phyloP scores from a whole-genome alignment of 2,113 vertebrate genomes.

The Nanorana parkeri region DNA sequence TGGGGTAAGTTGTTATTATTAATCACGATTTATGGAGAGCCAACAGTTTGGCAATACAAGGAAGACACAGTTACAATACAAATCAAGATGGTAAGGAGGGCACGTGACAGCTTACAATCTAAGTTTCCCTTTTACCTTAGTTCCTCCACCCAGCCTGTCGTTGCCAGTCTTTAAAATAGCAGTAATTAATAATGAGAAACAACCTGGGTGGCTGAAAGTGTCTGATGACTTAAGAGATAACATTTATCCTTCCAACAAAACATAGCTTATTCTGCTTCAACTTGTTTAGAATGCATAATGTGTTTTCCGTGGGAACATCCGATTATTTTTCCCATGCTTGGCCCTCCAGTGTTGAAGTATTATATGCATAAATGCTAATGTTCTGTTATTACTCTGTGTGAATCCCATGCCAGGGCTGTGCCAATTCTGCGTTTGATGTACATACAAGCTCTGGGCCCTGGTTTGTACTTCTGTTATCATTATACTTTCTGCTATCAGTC shows the following conservation, averaged over 20 bases:
- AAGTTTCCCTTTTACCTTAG: constrained; percentile 57
- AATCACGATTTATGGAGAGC: too few relatives aligned
- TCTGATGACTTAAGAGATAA: background rate
- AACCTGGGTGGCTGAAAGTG: background rate
- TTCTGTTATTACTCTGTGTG: background rate
- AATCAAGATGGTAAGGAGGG: too few relatives aligned
- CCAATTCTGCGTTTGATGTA: background rate
- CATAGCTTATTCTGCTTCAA: too few relatives aligned
- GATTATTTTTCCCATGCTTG: background rate
- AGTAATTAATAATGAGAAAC: background rate
- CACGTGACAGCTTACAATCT: too few relatives aligned
- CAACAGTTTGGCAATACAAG: too few relatives aligned
- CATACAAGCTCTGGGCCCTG: background rate
- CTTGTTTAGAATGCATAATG: background rate
- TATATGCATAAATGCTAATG: background rate
- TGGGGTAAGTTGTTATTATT: too few relatives aligned
- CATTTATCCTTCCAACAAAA: background rate
- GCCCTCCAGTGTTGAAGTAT: background rate
- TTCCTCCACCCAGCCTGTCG: too few relatives aligned
- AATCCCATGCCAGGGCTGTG: background rate
- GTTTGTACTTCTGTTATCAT: too few relatives aligned
- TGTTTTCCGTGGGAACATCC: background rate
- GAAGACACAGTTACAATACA: too few relatives aligned
- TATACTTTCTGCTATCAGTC: too few relatives aligned
- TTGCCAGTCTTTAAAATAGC: too few relatives aligned